phyloP scores from a whole-genome alignment of 2,113 vertebrate genomes.

The Neolamprologus sp. region DNA sequence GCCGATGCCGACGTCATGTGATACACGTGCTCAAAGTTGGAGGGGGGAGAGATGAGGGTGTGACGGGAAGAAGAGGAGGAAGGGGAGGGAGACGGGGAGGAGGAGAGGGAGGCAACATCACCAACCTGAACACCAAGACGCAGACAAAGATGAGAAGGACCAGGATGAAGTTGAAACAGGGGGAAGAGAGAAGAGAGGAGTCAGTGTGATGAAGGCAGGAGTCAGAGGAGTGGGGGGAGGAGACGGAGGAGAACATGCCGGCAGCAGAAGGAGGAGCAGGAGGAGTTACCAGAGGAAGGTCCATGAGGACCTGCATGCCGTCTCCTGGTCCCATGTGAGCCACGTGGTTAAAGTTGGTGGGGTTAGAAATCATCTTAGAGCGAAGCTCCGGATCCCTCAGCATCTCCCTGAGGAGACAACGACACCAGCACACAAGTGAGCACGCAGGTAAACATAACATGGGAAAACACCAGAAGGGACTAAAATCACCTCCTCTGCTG shows the following conservation, averaged over 20 bases:
- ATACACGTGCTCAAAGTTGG: conserved; percentile 84
- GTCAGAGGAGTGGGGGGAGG: background rate
- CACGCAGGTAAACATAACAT: background rate
- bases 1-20: conserved; percentile 79
- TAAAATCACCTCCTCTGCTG: conserved; percentile 83
- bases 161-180: background rate
- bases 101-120: conserved; percentile 67
- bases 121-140: conserved; percentile 56
- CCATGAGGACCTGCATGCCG: conserved; percentile 98
- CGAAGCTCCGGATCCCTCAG: conserved; percentile 89
- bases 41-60: conserved; percentile 80
- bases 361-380: conserved; percentile 95
- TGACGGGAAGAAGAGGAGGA: conserved; percentile 76
- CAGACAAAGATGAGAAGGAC: conserved; percentile 37
- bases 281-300: conserved; percentile 87
- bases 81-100: conserved; percentile 69
- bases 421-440: background rate
- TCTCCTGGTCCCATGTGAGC: conserved; percentile 99
- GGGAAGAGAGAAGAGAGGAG: conserved; percentile 71
- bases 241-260: conserved; percentile 14
- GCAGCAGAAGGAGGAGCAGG: background rate
- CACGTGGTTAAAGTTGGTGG: conserved; percentile 98
- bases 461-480: background rate
- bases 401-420: conserved; percentile 80
- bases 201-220: conserved; percentile 39